Conservation (phyloP, 1,140 invertebrate species). For the Psix sp. region DNA sequence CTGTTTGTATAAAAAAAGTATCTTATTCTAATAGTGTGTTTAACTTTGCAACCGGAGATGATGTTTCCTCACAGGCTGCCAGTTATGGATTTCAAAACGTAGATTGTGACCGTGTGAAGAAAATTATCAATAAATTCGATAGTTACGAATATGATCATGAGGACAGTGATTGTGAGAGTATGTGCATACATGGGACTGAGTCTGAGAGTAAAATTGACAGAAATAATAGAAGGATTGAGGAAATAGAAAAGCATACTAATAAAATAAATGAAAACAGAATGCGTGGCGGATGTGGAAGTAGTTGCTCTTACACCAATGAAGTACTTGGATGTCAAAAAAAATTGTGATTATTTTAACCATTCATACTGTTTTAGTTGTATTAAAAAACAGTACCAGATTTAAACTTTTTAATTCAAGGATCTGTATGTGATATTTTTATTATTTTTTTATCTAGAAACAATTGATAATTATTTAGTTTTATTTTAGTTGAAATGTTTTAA, state of each 20-base stretch:
- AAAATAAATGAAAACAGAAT: slow-evolving; percentile 52
- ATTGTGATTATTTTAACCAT: background rate
- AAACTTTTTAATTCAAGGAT: no score
- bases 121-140: slow-evolving; percentile 45
- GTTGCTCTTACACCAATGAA: slow-evolving; percentile 23
- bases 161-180: slow-evolving; percentile 31
- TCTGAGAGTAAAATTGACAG: slow-evolving; percentile 26
- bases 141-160: slow-evolving; percentile 30
- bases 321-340: slow-evolving; percentile 1
- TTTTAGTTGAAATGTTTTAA: no score
- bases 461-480: no score
- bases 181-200: slow-evolving; percentile 24
- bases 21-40: slow-evolving; percentile 59
- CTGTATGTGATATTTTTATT: no score
- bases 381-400: no score
- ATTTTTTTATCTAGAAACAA: no score
- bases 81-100: slow-evolving; percentile 18
- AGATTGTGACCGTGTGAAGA: slow-evolving; percentile 25
- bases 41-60: slow-evolving; percentile 27
- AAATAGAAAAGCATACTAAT: slow-evolving; percentile 6
- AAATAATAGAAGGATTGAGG: slow-evolving; percentile 12
- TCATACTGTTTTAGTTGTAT: background rate
- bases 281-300: slow-evolving; percentile 61
- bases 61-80: slow-evolving; percentile 3
- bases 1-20: slow-evolving; percentile 59